These are phyloP conservation scores for Hydropotes inermis DNA, from an alignment of 2,113 vertebrate species.

Conservation along the genomic window DNA sequence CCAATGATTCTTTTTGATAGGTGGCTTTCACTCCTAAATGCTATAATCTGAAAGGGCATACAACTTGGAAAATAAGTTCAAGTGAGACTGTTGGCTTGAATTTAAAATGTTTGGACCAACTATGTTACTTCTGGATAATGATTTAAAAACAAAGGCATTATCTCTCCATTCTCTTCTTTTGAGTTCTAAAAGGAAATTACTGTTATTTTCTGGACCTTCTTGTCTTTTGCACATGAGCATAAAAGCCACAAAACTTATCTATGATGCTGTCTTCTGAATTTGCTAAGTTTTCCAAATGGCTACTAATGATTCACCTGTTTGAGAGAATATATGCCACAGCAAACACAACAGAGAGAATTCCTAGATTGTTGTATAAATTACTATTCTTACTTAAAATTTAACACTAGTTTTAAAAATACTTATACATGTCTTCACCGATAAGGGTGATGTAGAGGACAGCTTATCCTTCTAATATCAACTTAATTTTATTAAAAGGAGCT, in stretches of 20 bases:
- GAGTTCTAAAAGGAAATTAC: slow-evolving; percentile 7
- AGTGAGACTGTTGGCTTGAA: neutral
- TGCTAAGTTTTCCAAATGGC: slow-evolving; percentile 11
- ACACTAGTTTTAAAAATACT: neutral
- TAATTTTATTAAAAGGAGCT: slow-evolving; percentile 69
- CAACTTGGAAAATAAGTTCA: neutral
- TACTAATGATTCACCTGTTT: neutral
- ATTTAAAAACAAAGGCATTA: neutral
- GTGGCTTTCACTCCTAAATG: neutral
- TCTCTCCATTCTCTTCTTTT: neutral
- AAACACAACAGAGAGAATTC: neutral
- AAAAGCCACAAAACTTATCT: neutral
- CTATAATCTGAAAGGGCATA: neutral
- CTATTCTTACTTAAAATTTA: slow-evolving; percentile 1
- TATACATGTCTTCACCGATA: neutral
- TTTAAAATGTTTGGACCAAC: neutral
- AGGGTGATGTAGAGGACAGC: slow-evolving; percentile 47
- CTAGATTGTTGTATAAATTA: neutral
- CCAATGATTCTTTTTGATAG: neutral
- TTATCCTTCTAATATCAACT: slow-evolving; percentile 68
- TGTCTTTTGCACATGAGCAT: neutral
- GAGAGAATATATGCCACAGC: neutral
- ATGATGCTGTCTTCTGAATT: slow-evolving; percentile 9
- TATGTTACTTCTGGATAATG: neutral
- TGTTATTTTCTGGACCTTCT: neutral